Percentiles rank a stretch among this genome's conserved stretches.
Evolutionary conservation across 30 jellyfish, hydroid and myxozoan genomes (phyloP).

Genomic region (Cassiopea xamachana): DNA sequence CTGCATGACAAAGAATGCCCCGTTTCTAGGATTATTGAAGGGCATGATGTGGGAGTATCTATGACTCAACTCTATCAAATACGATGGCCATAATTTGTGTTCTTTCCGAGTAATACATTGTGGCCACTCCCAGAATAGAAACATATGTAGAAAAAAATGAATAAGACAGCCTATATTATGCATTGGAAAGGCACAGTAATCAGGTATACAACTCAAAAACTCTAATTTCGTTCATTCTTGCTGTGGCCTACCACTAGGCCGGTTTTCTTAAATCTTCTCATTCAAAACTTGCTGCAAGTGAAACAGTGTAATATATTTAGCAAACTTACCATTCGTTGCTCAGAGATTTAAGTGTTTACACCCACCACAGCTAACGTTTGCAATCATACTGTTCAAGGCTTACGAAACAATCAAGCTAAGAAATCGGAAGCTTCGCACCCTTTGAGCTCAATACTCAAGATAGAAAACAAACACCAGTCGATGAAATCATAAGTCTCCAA

Average conservation of each 20-base stretch:
- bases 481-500: neutral
- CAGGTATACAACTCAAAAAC: too few species aligned
- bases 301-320: neutral
- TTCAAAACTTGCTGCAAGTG: neutral
- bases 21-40: neutral
- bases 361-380: neutral
- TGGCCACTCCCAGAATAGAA: neutral
- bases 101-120: neutral
- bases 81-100: neutral
- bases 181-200: neutral
- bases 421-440: slow-evolving; percentile 35
- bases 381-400: slow-evolving; percentile 21
- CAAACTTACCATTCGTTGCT: slow-evolving; percentile 4
- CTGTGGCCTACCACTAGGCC: slow-evolving; percentile 4
- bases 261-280: neutral
- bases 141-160: neutral
- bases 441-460: slow-evolving; percentile 22
- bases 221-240: neutral
- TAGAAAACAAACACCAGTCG: slow-evolving; percentile 43
- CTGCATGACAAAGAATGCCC: neutral
- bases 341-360: slow-evolving; percentile 9
- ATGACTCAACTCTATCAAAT: neutral
- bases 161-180: neutral
- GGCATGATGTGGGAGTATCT: neutral
- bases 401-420: slow-evolving; percentile 36